Evolutionary conservation across 2,113 vertebrate species (phyloP), one percentile per base, ranked within the genome.

Genomic region (Eleginops maclovinus): DNA sequence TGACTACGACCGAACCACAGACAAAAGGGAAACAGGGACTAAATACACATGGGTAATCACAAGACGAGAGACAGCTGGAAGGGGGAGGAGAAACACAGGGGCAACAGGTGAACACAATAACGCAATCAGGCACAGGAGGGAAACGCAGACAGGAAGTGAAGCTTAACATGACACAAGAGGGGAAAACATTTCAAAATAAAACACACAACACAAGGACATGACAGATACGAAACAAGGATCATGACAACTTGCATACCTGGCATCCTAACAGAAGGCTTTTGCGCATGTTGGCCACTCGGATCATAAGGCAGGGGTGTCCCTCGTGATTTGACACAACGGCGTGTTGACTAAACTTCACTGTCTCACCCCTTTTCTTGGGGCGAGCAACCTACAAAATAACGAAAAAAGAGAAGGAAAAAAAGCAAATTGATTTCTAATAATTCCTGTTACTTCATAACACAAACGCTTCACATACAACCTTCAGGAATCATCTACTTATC

Each of bases 261-360:
- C 97, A 99, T 53, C 97, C 97, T 4, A 99, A 92, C 51, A 99
- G 93, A 14, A 99, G 95, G 81, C 97, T 98, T 85, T 97, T 97
- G 2, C 98, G 94, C 97, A 99, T 98, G 92, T 99, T 99, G 90
- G 97, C 98, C 56, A 99, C 97, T 1, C 97, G 95, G 88, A 99
- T 95, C 97, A 99, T 99, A 41, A 99, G 94, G 84, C 97, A 98
- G 5, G 96, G 96, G 22, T 94, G 96, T 2, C 97, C 98, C 1
- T 98, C 91, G 6, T 97, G 95, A 16, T 93, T 95, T 0, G 96
- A 95, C 53, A 99, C 96, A 2, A 99, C 98, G 0, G 98, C 98
- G 0, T 97, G 95, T 75, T 96, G 97, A 88, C 98, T 99, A 84
- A 99, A 99, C 67, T 97, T 97, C 79, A 99, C 97, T 4, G 97